Percentiles rank a stretch among this genome's conserved stretches.
Conservation (phyloP, 2,888 invertebrate species). For the Lordiphosa fenestrarum region DNA sequence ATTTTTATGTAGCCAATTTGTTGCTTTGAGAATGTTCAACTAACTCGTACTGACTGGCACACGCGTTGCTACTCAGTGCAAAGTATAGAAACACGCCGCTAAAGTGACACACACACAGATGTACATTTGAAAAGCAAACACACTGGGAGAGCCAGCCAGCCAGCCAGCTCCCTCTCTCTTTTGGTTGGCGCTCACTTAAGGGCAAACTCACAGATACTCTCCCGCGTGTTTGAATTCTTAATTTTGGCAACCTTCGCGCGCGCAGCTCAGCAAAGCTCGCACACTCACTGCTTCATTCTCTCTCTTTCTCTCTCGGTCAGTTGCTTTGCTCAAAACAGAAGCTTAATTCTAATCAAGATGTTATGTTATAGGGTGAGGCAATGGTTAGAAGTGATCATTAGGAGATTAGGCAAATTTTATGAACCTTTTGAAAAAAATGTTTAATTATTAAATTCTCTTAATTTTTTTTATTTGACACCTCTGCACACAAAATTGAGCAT, state of each 20-base stretch:
- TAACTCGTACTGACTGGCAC: conserved; percentile 45
- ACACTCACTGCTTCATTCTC: no score
- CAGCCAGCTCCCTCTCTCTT: conserved; percentile 21
- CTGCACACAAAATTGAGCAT: no score
- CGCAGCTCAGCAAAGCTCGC: conserved; percentile 47
- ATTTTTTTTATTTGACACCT: no score
- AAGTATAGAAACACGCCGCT: conserved; percentile 41
- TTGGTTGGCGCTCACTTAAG: background rate
- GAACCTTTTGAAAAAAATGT: no score
- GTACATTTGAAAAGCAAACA: conserved; percentile 22
- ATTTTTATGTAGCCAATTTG: conserved; percentile 33
- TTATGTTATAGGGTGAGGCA: no score
- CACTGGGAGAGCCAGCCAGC: conserved; percentile 11
- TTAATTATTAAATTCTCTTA: no score
- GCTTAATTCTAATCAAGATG: background rate
- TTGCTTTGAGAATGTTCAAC: conserved; percentile 36
- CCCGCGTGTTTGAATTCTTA: conserved; percentile 57
- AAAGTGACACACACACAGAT: conserved; percentile 30
- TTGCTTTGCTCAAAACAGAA: background rate
- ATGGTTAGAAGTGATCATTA: no score
- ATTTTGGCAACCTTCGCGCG: conserved; percentile 65
- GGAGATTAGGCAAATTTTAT: no score
- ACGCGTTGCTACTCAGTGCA: conserved; percentile 33
- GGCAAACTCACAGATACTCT: conserved; percentile 4
- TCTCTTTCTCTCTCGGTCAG: no score